Base-by-base conservation (phyloP, 2,888 invertebrate genomes). In the Leptarthrus brevirostris region DNA sequence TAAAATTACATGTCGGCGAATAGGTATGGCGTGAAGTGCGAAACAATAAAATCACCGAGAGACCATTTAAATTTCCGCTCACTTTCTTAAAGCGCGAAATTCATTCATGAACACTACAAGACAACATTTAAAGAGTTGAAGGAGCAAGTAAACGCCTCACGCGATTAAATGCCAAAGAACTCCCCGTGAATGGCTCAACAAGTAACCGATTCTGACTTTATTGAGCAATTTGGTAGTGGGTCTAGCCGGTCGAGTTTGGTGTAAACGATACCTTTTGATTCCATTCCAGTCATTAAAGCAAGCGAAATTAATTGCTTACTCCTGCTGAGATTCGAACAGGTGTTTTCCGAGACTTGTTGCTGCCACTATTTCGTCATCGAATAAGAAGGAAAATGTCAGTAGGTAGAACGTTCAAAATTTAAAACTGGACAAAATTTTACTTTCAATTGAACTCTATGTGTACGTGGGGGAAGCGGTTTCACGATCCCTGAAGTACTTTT, bases 61-160 rank as follows among this genome's bases (percentile, higher is more conserved):
- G 16, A 18, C 36, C 58, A 20, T 16, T 36, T 34, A 12, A n/a
- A 36, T 58, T 58, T 58, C 58, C 58, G 36, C 36, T 58, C 58
- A 58, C 58, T 58, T 58, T 58, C 58, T 58, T 58, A 58, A 58
- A 40, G 36, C 58, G 36, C 58, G 20, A 58, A 58, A 58, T 58
- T 58, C 58, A 58, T 58, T 58, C 58, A 58, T 58, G 18, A 58
- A 36, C 58, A 58, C 36, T 20, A 36, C 58, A 40, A 20, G 58
- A 58, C 18, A 20, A 34, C 3, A 3, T 22, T 22, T 53, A 36
- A 16, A 58, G 34, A 26, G 26, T 36, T 34, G 36, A 58, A 36
- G 26, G 36, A 36, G 36, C 58, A 36, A 58, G 20, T 30, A 58
- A 58, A 58, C 58, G 58, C 12, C 58, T 58, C 58, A 58, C 58